phyloP scores from a whole-genome alignment of 2,888 invertebrate species.

The Drosophila hamatofila region DNA sequence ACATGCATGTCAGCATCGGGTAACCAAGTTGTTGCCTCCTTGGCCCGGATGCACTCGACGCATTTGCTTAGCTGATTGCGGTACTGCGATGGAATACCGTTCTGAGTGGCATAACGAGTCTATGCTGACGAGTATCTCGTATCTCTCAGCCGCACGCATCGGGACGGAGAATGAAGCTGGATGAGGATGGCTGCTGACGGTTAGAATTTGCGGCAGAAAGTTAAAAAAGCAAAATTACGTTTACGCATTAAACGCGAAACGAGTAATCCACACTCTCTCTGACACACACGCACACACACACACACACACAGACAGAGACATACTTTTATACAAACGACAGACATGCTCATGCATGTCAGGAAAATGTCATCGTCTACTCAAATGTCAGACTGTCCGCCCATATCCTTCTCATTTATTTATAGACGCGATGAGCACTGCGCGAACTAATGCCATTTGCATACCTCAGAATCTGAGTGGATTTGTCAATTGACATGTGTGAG shows the following conservation, averaged over 20 bases:
- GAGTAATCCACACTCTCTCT: constrained; percentile 40
- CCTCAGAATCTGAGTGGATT: constrained; percentile 36
- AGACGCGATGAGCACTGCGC: constrained; percentile 31
- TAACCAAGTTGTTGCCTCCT: constrained; percentile 1
- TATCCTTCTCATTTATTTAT: constrained; percentile 63
- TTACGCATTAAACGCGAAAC: constrained; percentile 61
- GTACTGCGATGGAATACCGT: constrained; percentile 13
- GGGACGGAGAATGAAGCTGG: constrained; percentile 11
- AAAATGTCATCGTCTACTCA: constrained; percentile 56
- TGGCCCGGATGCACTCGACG: constrained; percentile 47
- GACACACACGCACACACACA: neutral
- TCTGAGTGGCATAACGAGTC: constrained; percentile 20
- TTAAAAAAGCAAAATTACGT: constrained; percentile 65
- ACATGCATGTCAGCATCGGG: constrained; percentile 29
- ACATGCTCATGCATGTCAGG: constrained; percentile 22
- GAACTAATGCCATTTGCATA: constrained; percentile 60
- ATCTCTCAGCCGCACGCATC: constrained; percentile 54
- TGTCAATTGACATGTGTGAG: constrained; percentile 41
- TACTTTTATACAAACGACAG: constrained; percentile 15
- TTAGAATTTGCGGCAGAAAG: constrained; percentile 29
- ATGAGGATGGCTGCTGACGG: neutral
- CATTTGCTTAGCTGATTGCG: constrained; percentile 57
- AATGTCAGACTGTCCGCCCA: constrained; percentile 41
- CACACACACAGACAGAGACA: neutral
- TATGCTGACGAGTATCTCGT: constrained; percentile 33